These are phyloP conservation scores for Platysternon megacephalum DNA, from an alignment of 2,113 vertebrate genomes.

Conservation along the genomic window DNA sequence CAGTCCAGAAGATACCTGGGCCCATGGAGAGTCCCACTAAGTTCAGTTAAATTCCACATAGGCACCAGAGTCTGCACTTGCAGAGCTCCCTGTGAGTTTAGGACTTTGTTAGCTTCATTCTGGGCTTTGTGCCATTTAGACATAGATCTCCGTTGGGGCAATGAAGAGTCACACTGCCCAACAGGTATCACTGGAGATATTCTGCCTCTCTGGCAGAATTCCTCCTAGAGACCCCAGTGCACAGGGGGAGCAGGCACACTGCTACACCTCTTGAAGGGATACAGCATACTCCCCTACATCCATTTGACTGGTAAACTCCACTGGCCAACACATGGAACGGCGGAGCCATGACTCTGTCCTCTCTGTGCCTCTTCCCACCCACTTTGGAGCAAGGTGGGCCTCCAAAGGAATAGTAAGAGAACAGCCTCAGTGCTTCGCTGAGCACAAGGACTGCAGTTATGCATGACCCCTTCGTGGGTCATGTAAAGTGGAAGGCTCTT, in stretches of 20 bases:
- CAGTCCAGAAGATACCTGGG: fast-evolving
- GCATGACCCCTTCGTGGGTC: fast-evolving
- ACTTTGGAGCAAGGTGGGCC: neutral
- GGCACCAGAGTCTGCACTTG: neutral
- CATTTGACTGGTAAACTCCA: neutral
- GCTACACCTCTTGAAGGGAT: neutral
- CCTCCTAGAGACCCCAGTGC: fast-evolving
- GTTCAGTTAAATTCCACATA: fast-evolving
- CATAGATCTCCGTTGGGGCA: neutral
- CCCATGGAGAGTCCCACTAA: neutral
- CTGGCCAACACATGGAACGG: neutral
- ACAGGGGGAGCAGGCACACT: neutral
- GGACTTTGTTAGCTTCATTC: neutral
- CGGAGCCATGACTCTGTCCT: neutral
- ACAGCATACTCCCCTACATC: neutral
- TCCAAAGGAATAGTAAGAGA: neutral
- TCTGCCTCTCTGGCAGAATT: neutral
- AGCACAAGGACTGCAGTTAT: fast-evolving
- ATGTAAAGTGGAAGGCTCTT: neutral
- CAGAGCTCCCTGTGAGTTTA: fast-evolving
- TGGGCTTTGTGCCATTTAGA: neutral
- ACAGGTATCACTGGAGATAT: neutral
- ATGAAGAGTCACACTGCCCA: neutral
- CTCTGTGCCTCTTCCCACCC: neutral
- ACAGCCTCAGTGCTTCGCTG: fast-evolving